Conservation (phyloP, 2,113 vertebrate species). For the Cheilinus undulatus region DNA sequence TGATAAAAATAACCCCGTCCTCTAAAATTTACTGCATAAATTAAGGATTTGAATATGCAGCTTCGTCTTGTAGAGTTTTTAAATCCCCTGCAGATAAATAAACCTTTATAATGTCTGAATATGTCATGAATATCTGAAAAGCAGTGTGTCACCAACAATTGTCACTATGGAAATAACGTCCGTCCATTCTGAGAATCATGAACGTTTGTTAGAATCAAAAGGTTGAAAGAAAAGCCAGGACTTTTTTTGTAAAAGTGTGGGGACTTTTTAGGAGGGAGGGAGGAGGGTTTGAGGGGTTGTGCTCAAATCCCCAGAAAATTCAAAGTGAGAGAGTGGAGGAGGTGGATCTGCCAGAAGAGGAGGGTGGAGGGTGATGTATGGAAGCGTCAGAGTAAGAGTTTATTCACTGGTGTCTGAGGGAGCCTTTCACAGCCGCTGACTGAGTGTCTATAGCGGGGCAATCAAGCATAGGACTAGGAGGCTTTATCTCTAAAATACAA, state of each 20-base stretch:
- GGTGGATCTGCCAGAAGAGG: constrained; percentile 74
- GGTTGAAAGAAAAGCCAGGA: constrained; percentile 10
- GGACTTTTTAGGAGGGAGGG: constrained; percentile 45
- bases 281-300: constrained; percentile 81
- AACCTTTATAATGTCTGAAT: neutral
- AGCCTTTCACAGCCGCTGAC: constrained; percentile 93
- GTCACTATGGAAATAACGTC: constrained; percentile 45
- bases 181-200: constrained; percentile 46
- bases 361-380: constrained; percentile 88
- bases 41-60: neutral
- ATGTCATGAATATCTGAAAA: constrained; percentile 39
- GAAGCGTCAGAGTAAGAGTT: constrained; percentile 94
- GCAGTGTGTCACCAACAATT: neutral
- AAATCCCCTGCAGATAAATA: neutral
- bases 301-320: constrained; percentile 97
- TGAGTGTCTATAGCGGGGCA: constrained; percentile 96
- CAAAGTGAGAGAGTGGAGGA: constrained; percentile 77
- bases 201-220: constrained; percentile 61
- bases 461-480: constrained; percentile 95
- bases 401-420: constrained; percentile 96
- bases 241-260: constrained; percentile 44
- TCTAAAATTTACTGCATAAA: neutral
- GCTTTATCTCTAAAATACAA: constrained; percentile 96
- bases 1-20: neutral
- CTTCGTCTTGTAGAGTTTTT: neutral